phyloP scores from a whole-genome alignment of 1,140 invertebrate species.

The Halesus radiatus region DNA sequence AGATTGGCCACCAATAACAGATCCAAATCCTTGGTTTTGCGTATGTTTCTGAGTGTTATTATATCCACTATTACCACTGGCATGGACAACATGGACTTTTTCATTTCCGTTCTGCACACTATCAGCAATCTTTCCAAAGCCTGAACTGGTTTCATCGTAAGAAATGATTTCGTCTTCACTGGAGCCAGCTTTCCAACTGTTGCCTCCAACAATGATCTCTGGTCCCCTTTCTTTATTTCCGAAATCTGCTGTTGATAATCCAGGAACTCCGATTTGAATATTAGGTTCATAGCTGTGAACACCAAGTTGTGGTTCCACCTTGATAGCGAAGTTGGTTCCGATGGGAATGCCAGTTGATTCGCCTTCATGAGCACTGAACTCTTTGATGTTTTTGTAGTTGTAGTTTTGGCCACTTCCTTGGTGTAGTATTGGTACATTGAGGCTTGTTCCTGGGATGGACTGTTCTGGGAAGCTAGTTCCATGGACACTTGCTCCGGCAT shows the following conservation, averaged over 20 bases:
- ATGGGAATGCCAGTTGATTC: constrained; percentile 67
- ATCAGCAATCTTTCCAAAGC: constrained; percentile 52
- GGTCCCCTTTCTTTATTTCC: constrained; percentile 50
- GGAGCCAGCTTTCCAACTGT: constrained; percentile 63
- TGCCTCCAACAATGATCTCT: constrained; percentile 60
- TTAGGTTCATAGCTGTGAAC: constrained; percentile 39
- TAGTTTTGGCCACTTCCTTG: constrained; percentile 30
- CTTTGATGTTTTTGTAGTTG: constrained; percentile 46
- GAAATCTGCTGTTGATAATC: constrained; percentile 46
- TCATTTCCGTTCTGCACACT: constrained; percentile 55
- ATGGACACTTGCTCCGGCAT: constrained; percentile 51
- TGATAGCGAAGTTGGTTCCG: constrained; percentile 68
- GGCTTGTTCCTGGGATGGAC: constrained; percentile 50
- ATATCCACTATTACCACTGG: constrained; percentile 38
- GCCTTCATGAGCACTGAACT: constrained; percentile 48
- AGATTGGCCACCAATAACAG: neutral
- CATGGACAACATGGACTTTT: constrained; percentile 53
- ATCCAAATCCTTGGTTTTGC: neutral
- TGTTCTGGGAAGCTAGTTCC: constrained; percentile 52
- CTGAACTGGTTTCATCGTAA: constrained; percentile 54
- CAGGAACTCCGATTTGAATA: constrained; percentile 37
- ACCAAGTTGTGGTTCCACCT: constrained; percentile 61
- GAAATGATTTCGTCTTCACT: constrained; percentile 52
- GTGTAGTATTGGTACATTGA: constrained; percentile 35
- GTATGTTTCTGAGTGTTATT: constrained; percentile 2